These are phyloP conservation scores for Melanotaenia duboulayi DNA, from an alignment of 2,113 vertebrate genomes.

Conservation along the genomic window DNA sequence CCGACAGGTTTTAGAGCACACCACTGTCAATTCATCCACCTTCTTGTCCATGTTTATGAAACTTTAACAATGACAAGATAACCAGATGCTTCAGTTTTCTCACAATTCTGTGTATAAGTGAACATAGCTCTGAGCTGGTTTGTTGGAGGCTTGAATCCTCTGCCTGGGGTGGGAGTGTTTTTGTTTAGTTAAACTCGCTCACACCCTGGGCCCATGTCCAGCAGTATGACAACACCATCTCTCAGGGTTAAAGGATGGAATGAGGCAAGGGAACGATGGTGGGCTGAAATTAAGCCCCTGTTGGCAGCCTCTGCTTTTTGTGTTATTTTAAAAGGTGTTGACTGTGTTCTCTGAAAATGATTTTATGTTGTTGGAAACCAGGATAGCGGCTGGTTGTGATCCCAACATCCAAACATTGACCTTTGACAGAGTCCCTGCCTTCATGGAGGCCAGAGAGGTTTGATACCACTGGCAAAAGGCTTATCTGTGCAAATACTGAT, in stretches of 20 bases:
- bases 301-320: slow-evolving; percentile 49
- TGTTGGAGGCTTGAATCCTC: slow-evolving; percentile 52
- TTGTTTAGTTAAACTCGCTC: slow-evolving; percentile 78
- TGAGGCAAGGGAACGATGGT: slow-evolving; percentile 50
- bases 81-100: slow-evolving; percentile 45
- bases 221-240: slow-evolving; percentile 76
- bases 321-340: slow-evolving; percentile 75
- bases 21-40: slow-evolving; percentile 10
- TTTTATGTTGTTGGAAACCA: slow-evolving; percentile 67
- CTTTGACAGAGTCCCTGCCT: slow-evolving; percentile 19
- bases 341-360: slow-evolving; percentile 70
- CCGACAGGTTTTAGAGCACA: slow-evolving; percentile 20
- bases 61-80: slow-evolving; percentile 38
- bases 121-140: slow-evolving; percentile 52
- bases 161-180: slow-evolving; percentile 64
- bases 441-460: not conserved
- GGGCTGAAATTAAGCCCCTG: slow-evolving; percentile 63
- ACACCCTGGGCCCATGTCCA: slow-evolving; percentile 71
- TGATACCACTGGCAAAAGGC: not conserved
- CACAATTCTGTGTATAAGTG: slow-evolving; percentile 20
- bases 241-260: slow-evolving; percentile 65
- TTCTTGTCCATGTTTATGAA: slow-evolving; percentile 35
- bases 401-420: slow-evolving; percentile 39
- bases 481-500: not conserved
- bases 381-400: slow-evolving; percentile 40